Conservation (phyloP, 2,888 invertebrate genomes). For the Sepiola atlantica region DNA sequence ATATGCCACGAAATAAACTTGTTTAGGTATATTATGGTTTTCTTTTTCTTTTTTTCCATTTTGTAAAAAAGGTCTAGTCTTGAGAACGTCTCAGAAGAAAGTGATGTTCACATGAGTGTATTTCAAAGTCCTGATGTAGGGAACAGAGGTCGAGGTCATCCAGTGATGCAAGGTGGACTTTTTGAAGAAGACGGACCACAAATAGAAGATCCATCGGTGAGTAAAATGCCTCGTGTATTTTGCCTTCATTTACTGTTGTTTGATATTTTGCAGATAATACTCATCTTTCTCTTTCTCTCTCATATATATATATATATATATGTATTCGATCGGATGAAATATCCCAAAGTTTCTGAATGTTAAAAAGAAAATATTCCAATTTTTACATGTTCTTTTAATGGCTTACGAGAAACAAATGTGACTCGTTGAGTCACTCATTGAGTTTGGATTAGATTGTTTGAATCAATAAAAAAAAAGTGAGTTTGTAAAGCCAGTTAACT, state of each 20-base stretch:
- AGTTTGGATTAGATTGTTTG: too few species aligned
- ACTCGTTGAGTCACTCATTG: too few species aligned
- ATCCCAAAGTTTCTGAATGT: too few species aligned
- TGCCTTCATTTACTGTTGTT: background rate
- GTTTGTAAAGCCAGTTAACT: too few species aligned
- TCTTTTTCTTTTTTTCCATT: background rate
- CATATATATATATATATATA: background rate
- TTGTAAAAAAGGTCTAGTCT: slow-evolving; percentile 34
- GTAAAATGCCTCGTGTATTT: slow-evolving; percentile 47
- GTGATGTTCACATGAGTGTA: slow-evolving; percentile 56
- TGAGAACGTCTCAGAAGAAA: slow-evolving; percentile 46
- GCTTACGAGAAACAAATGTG: background rate
- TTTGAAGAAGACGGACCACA: slow-evolving; percentile 65
- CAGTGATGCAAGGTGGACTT: slow-evolving; percentile 49
- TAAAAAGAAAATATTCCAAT: background rate
- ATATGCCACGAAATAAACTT: background rate
- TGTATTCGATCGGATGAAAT: background rate
- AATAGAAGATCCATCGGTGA: slow-evolving; percentile 67
- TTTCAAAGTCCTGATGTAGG: slow-evolving; percentile 60
- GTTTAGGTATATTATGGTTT: background rate
- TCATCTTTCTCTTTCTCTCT: background rate
- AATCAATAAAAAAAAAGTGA: too few species aligned
- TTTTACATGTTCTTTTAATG: background rate
- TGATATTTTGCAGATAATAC: background rate
- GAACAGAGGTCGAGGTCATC: slow-evolving; percentile 13